phyloP scores from a whole-genome alignment of 1,140 invertebrate genomes.

The Meloidogyne chitwoodi region DNA sequence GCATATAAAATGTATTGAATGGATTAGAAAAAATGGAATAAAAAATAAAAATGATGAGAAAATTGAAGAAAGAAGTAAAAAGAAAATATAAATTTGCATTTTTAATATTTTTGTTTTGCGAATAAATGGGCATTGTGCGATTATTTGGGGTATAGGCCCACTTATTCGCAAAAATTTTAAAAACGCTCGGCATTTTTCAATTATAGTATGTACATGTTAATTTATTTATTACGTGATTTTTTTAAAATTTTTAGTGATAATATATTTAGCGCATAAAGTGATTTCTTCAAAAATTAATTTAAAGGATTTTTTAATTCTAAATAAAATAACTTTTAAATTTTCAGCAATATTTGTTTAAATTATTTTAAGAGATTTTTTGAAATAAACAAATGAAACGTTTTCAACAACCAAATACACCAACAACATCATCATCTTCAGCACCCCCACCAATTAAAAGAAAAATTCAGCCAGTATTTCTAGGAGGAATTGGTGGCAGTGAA shows the following conservation, averaged over 20 bases:
- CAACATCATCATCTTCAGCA: not conserved
- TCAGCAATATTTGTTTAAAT: no score
- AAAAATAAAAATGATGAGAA: not conserved
- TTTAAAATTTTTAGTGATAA: no score
- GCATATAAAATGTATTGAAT: not conserved
- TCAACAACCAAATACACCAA: not conserved
- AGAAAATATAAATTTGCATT: not conserved
- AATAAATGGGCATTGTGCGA: not conserved
- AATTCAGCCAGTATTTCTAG: constrained; percentile 16
- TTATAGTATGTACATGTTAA: no score
- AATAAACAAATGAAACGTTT: not conserved
- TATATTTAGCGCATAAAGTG: no score
- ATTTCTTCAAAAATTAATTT: not conserved
- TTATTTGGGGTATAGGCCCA: not conserved
- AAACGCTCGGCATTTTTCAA: no score
- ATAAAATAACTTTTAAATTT: no score
- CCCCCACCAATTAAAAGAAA: constrained; percentile 9
- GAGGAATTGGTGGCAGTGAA: not conserved
- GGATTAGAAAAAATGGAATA: not conserved
- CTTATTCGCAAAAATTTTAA: not conserved
- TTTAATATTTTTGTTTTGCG: not conserved
- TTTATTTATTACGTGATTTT: no score
- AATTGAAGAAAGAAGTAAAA: not conserved
- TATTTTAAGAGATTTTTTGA: no score
- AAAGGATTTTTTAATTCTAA: not conserved